These are phyloP conservation scores for Rutpela maculata DNA, from an alignment of 2,888 invertebrate species.

Conservation along the genomic window DNA sequence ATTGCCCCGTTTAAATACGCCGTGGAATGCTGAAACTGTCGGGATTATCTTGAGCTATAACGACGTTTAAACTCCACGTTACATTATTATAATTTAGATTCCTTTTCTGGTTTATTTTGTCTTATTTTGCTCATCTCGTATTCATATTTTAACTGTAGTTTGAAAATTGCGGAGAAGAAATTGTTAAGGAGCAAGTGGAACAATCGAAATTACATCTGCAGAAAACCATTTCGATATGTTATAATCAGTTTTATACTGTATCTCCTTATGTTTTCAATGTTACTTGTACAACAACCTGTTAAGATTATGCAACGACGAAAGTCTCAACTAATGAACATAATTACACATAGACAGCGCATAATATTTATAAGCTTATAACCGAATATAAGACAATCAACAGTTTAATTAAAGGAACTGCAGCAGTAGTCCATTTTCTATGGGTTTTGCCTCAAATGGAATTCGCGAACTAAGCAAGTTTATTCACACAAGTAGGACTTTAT, in stretches of 20 bases:
- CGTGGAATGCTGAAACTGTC: conserved; percentile 62
- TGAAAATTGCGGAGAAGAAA: not conserved
- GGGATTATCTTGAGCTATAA: conserved; percentile 58
- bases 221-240: not conserved
- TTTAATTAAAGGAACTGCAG: conserved; percentile 18
- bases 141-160: conserved; percentile 28
- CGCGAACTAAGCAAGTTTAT: too few relatives aligned
- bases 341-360: too few relatives aligned
- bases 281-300: too few relatives aligned
- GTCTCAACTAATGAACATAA: too few relatives aligned
- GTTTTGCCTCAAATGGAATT: too few relatives aligned
- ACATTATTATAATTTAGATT: conserved; percentile 40
- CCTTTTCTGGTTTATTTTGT: conserved; percentile 17
- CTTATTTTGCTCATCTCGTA: conserved; percentile 18
- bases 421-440: too few relatives aligned
- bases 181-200: not conserved
- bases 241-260: not conserved
- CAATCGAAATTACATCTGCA: not conserved
- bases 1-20: conserved; percentile 68
- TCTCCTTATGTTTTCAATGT: too few relatives aligned
- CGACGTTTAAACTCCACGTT: conserved; percentile 46
- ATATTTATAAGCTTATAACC: too few relatives aligned
- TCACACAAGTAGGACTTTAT: too few relatives aligned
- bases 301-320: too few relatives aligned
- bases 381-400: not conserved